These are phyloP conservation scores for Bursaphelenchus okinawaensis DNA, from an alignment of 2,888 invertebrate genomes.

Conservation along the genomic window DNA sequence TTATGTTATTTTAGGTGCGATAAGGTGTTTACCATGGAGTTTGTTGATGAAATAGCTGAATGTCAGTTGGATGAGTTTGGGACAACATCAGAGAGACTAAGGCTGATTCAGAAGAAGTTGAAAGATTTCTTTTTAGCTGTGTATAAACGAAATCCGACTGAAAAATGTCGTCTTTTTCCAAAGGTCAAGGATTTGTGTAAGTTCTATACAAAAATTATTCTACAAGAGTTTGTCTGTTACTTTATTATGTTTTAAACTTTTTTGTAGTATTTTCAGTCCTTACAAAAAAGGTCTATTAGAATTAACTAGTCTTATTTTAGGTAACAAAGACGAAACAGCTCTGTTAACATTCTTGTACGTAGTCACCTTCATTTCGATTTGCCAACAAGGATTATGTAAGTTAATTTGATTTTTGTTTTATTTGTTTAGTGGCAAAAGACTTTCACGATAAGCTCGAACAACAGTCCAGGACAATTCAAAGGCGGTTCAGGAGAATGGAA, in stretches of 20 bases:
- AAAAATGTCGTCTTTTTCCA: background rate
- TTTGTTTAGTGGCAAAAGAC: background rate
- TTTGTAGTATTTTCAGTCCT: too few species aligned
- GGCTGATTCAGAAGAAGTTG: background rate
- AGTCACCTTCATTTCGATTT: background rate
- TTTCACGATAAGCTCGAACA: background rate
- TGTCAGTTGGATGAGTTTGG: background rate
- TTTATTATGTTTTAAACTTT: background rate
- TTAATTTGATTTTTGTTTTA: background rate
- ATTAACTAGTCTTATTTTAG: background rate
- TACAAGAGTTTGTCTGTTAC: too few species aligned
- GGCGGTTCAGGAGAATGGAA: background rate
- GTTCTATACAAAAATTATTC: too few species aligned
- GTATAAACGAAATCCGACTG: background rate
- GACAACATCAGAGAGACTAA: background rate
- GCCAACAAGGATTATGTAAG: background rate
- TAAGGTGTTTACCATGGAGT: background rate
- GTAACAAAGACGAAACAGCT: background rate
- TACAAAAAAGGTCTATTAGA: too few species aligned
- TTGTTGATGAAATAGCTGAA: background rate
- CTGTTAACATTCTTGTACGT: background rate
- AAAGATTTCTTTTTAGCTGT: background rate
- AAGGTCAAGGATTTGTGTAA: background rate
- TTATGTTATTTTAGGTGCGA: too few species aligned
- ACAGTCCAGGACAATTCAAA: background rate